Evolutionary conservation across 2,797 vertebrate species (phyloP).

Genomic region (Dallia pectoralis): DNA sequence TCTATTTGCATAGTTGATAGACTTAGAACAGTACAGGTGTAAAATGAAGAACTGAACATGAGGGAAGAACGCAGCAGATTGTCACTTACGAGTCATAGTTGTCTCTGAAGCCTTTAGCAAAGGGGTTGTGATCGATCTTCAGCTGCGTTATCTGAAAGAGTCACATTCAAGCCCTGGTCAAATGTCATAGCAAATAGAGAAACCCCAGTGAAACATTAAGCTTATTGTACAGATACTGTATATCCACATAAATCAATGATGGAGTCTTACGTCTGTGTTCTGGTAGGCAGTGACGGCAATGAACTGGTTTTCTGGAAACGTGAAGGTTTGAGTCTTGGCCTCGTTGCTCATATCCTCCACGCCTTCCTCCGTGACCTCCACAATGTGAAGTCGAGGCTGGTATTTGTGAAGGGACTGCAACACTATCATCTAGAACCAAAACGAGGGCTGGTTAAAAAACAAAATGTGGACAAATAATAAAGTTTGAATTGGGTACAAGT

Average conservation of each 20-base stretch:
- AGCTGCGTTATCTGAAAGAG: constrained; percentile 91
- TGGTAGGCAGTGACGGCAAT: constrained; percentile 98
- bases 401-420: constrained; percentile 97
- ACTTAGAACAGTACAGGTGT: background rate
- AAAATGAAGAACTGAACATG: background rate
- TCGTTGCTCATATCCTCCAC: constrained; percentile 94
- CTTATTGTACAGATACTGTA: background rate
- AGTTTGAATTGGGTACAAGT: too few species aligned
- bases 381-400: constrained; percentile 94
- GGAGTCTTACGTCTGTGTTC: constrained; percentile 90
- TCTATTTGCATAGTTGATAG: background rate
- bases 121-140: constrained; percentile 99
- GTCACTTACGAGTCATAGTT: constrained; percentile 97
- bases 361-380: constrained; percentile 95
- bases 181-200: background rate
- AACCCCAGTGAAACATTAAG: background rate
- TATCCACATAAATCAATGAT: background rate
- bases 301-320: constrained; percentile 96
- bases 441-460: background rate
- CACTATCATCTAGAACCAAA: constrained; percentile 89
- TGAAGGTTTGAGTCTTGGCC: constrained; percentile 93
- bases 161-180: constrained; percentile 20
- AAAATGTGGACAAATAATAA: too few species aligned
- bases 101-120: constrained; percentile 98
- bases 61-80: background rate